These are phyloP conservation scores for Sinhomidia bicolor DNA, from an alignment of 2,888 invertebrate species.

Conservation along the genomic window DNA sequence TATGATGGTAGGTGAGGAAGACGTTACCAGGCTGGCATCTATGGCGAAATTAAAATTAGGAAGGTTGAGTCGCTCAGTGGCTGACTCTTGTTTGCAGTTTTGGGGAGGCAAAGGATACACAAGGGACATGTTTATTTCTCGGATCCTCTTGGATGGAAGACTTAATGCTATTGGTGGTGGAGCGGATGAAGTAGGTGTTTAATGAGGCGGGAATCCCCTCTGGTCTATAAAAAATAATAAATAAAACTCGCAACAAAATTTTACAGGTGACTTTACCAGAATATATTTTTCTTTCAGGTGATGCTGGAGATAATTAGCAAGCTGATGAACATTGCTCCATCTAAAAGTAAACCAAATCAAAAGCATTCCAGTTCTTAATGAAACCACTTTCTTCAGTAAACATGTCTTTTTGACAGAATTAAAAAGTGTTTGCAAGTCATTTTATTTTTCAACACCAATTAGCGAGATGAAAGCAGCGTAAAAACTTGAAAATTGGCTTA, in stretches of 20 bases:
- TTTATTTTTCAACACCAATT: too few relatives aligned
- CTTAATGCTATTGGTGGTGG: slow-evolving; percentile 84
- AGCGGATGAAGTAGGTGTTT: slow-evolving; percentile 83
- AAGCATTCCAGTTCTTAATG: background rate
- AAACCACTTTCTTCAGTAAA: too few relatives aligned
- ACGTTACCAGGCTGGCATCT: slow-evolving; percentile 84
- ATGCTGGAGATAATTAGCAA: slow-evolving; percentile 84
- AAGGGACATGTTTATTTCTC: slow-evolving; percentile 82
- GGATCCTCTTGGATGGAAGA: slow-evolving; percentile 82
- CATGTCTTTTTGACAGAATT: too few relatives aligned
- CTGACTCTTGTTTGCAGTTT: slow-evolving; percentile 84
- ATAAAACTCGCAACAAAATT: too few relatives aligned
- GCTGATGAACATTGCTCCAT: slow-evolving; percentile 81
- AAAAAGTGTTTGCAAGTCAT: too few relatives aligned
- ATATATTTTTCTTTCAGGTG: slow-evolving; percentile 45
- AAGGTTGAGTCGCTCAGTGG: slow-evolving; percentile 82
- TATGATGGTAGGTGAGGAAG: slow-evolving; percentile 80
- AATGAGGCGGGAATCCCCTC: background rate
- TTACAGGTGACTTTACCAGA: background rate
- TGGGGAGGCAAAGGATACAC: slow-evolving; percentile 85
- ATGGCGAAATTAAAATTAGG: slow-evolving; percentile 83
- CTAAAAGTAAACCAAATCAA: background rate
- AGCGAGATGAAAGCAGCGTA: too few relatives aligned
- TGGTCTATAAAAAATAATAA: background rate
- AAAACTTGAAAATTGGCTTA: too few relatives aligned